Conservation (phyloP, 2,888 invertebrate genomes). For the Abscondita cerata region DNA sequence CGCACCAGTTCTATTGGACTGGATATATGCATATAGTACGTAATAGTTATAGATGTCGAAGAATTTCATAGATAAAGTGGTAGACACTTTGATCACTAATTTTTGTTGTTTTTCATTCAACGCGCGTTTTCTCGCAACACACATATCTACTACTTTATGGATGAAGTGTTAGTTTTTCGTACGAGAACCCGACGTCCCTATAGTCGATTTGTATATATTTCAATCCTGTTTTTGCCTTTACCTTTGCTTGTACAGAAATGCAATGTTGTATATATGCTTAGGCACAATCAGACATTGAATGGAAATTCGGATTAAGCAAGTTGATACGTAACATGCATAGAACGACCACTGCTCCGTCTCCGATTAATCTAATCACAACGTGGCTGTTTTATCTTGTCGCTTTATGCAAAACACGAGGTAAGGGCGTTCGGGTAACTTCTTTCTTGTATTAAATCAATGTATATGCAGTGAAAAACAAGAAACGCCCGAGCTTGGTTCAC, state of each 20-base stretch:
- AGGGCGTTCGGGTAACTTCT: too few species aligned
- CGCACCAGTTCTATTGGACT: constrained; percentile 59
- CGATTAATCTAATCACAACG: constrained; percentile 94
- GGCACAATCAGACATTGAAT: constrained; percentile 99
- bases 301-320: constrained; percentile 99
- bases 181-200: neutral
- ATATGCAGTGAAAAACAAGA: constrained; percentile 54
- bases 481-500: constrained; percentile 83
- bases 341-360: constrained; percentile 96
- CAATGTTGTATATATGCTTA: constrained; percentile 57
- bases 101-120: neutral
- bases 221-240: neutral
- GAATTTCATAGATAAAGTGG: constrained; percentile 23
- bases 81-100: neutral
- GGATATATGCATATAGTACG: constrained; percentile 49
- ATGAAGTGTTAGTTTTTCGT: constrained; percentile 3
- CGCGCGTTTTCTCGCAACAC: neutral
- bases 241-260: neutral
- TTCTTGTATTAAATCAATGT: constrained; percentile 3
- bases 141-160: constrained; percentile 20
- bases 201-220: neutral
- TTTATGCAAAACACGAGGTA: constrained; percentile 69
- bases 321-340: constrained; percentile 98
- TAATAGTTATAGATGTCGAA: constrained; percentile 18
- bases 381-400: constrained; percentile 88